phyloP scores from a whole-genome alignment of 1,140 invertebrate species.

The Helicoverpa armigera region DNA sequence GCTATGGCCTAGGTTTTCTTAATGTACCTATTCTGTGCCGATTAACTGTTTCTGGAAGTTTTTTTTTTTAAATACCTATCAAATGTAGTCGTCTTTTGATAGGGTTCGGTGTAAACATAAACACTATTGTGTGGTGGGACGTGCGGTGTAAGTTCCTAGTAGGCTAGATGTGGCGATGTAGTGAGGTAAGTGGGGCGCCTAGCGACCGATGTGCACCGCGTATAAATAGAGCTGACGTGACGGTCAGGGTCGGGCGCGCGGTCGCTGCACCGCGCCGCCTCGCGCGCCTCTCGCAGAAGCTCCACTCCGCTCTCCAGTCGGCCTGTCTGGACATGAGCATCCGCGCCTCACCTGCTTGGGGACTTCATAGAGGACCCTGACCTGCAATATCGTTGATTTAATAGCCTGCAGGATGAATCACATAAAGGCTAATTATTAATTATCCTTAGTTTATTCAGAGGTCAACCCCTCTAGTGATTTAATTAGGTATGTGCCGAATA shows the following conservation, averaged over 20 bases:
- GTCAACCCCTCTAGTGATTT: constrained; percentile 38
- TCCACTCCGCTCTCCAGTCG: background rate
- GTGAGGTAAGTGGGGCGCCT: constrained; percentile 45
- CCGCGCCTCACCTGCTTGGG: background rate
- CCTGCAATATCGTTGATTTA: constrained; percentile 11
- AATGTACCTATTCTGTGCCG: too few relatives aligned
- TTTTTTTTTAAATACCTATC: too few relatives aligned
- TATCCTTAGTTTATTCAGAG: constrained; percentile 38
- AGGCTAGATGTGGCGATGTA: background rate
- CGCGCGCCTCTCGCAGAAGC: background rate
- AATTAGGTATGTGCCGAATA: constrained; percentile 13
- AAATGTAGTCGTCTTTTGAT: too few relatives aligned
- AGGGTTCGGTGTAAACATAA: too few relatives aligned
- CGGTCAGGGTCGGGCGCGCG: constrained; percentile 51
- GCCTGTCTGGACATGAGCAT: background rate
- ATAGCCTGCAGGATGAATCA: constrained; percentile 14
- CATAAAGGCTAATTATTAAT: constrained; percentile 36
- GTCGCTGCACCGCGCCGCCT: constrained; percentile 53
- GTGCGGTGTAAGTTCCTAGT: constrained; percentile 5
- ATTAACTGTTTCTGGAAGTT: too few relatives aligned
- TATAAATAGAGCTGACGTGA: constrained; percentile 55
- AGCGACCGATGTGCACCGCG: constrained; percentile 43
- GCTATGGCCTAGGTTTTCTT: too few relatives aligned
- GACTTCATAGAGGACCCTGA: constrained; percentile 29
- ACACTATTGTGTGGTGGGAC: background rate